Base-by-base conservation (phyloP, 2,797 vertebrate species). In the Periophthalmus magnuspinnatus region DNA sequence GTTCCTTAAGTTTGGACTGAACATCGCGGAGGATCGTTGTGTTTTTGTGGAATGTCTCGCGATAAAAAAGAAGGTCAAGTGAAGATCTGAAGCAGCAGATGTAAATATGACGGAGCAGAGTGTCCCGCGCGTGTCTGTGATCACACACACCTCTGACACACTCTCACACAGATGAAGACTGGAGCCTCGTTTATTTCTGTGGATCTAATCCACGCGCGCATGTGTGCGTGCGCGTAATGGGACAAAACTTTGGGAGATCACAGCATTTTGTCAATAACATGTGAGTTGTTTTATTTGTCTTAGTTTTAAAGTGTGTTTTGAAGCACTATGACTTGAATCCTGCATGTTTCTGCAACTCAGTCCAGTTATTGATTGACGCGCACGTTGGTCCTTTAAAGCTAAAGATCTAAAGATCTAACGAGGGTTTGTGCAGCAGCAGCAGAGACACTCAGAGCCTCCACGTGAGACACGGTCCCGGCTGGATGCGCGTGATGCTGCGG, bases 161-260 rank as follows among this genome's bases (percentile, higher is more conserved):
- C 41, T 32, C 0, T 6, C 33, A 34, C 70, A 65, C 52, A 77
- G 71, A 36, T 81, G 71, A 77, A 72, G 75, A 41, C 32, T 73
- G 76, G 74, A 75, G n/a, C 57, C 14, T 67, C 21, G 16, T 38
- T 52, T 45, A 14, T 38, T 14, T 13, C 32, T 6, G 68, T 21
- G 71, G 55, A 56, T 72, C 60, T 60, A 14, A 74, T 63, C 76
- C 84, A 28, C 60, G 80, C 77, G 81, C 80, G 74, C 77, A 72
- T 36, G 71, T 55, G 62, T 41, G 67, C 68, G 59, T 52, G 81
- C 74, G 87, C 87, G 90, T 88, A 82, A 91, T 90, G 89, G 88
- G 87, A 90, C 85, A 90, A 90, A 92, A 91, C 88, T 91, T 90
- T 89, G 56, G 79, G 85, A 84, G 68, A 84, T 64, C 58, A 50